Conservation (phyloP, 2,888 invertebrate genomes). For the Lepeophtheirus nordmannii region DNA sequence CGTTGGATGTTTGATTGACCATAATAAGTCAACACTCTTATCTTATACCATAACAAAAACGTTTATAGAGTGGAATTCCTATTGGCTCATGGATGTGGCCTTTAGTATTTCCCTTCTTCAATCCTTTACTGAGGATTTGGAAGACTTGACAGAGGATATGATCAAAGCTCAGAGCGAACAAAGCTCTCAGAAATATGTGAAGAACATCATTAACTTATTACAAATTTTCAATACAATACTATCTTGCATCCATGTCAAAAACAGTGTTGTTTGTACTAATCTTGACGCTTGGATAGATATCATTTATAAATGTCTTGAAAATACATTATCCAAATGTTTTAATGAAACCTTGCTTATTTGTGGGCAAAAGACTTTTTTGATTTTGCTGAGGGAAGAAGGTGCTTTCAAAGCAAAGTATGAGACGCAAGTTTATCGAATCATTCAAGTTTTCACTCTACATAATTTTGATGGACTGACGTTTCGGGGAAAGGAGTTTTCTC, state of each 20-base stretch:
- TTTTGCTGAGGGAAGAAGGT: slow-evolving; percentile 7
- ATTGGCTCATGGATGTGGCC: slow-evolving; percentile 13
- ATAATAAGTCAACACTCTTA: background rate
- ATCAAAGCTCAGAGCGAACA: background rate
- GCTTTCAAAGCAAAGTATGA: background rate
- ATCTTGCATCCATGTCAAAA: background rate
- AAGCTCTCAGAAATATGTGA: background rate
- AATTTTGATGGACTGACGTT: background rate
- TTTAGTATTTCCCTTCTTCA: slow-evolving; percentile 12
- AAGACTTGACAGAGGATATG: slow-evolving; percentile 11
- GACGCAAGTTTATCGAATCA: background rate
- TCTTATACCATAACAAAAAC: background rate
- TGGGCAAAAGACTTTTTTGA: slow-evolving; percentile 13
- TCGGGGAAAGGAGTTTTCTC: background rate
- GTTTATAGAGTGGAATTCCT: background rate
- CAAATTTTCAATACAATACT: slow-evolving; percentile 19
- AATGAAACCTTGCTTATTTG: slow-evolving; percentile 7
- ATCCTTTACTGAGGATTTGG: slow-evolving; percentile 12
- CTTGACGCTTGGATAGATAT: slow-evolving; percentile 3
- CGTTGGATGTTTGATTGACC: background rate
- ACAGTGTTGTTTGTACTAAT: background rate
- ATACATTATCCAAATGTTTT: background rate
- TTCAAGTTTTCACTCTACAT: background rate
- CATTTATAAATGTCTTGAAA: slow-evolving; percentile 3
- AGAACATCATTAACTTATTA: slow-evolving; percentile 4